Evolutionary conservation across 2,888 invertebrate genomes (phyloP).

Genomic region (Chaitophorus viminalis): DNA sequence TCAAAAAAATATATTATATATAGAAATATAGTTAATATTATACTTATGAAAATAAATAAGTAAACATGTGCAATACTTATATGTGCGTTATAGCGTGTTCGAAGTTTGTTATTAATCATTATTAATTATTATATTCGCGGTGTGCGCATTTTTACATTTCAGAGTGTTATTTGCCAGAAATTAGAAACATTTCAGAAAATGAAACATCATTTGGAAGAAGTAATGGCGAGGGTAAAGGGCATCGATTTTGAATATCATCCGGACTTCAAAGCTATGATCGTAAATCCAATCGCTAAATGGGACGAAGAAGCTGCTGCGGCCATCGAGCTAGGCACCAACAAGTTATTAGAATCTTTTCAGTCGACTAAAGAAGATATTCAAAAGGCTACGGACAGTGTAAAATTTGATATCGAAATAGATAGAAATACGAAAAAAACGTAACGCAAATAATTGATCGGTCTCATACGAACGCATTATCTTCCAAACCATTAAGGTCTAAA

Average conservation of each 20-base stretch:
- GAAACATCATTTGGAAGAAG: conserved; percentile 38
- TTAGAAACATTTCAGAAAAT: conserved; percentile 33
- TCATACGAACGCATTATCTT: background rate
- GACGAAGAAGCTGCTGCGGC: background rate
- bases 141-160: conserved; percentile 5
- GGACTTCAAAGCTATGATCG: conserved; percentile 27
- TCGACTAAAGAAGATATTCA: conserved; percentile 14
- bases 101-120: background rate
- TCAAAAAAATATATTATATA: too few species aligned
- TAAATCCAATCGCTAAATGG: conserved; percentile 12
- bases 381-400: conserved; percentile 30
- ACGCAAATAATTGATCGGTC: background rate
- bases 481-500: background rate
- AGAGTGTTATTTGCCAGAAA: conserved; percentile 19
- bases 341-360: conserved; percentile 29
- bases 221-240: conserved; percentile 17
- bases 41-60: too few species aligned
- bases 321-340: conserved; percentile 10
- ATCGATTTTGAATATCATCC: background rate
- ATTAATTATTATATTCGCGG: background rate
- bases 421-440: conserved; percentile 36
- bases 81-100: background rate
- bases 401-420: conserved; percentile 25
- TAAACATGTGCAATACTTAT: too few species aligned
- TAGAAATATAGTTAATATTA: too few species aligned